phyloP scores from a whole-genome alignment of 2,888 invertebrate species.

The Thalpophila matura region DNA sequence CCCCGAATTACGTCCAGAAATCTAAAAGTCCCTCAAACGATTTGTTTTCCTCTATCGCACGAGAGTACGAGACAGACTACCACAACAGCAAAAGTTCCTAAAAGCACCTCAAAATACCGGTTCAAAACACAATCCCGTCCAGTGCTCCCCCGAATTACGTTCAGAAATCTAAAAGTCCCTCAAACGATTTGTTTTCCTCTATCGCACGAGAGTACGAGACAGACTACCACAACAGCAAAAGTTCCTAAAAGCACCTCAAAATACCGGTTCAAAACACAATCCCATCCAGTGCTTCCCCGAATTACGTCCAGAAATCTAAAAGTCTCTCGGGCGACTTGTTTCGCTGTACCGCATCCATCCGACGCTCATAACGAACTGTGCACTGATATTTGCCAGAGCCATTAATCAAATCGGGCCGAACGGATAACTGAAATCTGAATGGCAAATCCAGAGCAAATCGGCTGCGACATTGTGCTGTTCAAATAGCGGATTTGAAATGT shows the following conservation, averaged over 20 bases:
- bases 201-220: too few relatives aligned
- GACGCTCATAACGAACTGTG: constrained; percentile 55
- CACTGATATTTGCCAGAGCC: constrained; percentile 69
- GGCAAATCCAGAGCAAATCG: constrained; percentile 72
- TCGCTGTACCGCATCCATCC: constrained; percentile 42
- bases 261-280: constrained; percentile 5
- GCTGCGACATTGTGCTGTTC: constrained; percentile 23
- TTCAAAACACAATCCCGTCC: constrained; percentile 13
- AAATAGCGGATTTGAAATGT: constrained; percentile 31
- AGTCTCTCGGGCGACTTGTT: constrained; percentile 36
- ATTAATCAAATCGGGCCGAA: constrained; percentile 81
- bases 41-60: too few relatives aligned
- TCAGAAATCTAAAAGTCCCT: background rate
- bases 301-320: constrained; percentile 27
- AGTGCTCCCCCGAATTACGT: constrained; percentile 18
- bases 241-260: constrained; percentile 7
- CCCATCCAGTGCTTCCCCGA: constrained; percentile 18
- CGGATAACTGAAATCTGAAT: constrained; percentile 83
- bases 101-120: constrained; percentile 1
- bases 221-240: too few relatives aligned
- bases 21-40: too few relatives aligned
- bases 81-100: too few relatives aligned
- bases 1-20: too few relatives aligned
- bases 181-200: background rate
- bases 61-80: too few relatives aligned